Percentiles rank a stretch among this genome's conserved stretches.
Conservation (phyloP, 2,113 vertebrate genomes). For the Callipepla squamata region DNA sequence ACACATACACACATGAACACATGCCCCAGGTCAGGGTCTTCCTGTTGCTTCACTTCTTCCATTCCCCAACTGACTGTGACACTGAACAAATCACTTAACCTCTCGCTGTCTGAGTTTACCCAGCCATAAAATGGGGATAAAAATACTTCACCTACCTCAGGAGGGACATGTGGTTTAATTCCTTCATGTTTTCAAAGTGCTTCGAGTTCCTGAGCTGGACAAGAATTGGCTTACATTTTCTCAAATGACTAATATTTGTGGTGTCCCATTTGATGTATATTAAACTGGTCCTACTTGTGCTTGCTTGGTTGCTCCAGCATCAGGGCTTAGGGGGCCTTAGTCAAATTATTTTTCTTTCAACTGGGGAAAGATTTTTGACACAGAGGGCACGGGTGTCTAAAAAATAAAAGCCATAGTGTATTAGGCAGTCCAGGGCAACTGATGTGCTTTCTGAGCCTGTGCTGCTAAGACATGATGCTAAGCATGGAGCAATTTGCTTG, state of each 20-base stretch:
- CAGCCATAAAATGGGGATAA: background rate
- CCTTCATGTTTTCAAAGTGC: background rate
- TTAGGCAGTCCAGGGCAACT: background rate
- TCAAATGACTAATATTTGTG: background rate
- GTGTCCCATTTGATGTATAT: background rate
- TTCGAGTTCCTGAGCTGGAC: background rate
- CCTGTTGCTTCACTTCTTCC: background rate
- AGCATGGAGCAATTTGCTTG: background rate
- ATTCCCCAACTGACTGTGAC: accelerated
- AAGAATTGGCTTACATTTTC: background rate
- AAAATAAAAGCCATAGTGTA: background rate
- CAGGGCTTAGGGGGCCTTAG: background rate
- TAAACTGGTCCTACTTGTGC: background rate
- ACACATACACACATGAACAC: too few species aligned
- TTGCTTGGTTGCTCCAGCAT: background rate
- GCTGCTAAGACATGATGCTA: background rate
- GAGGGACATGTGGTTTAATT: background rate
- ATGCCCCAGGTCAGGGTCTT: background rate
- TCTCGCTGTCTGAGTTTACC: background rate
- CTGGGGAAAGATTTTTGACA: background rate
- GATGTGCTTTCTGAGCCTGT: background rate
- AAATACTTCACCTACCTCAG: background rate
- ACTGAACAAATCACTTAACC: background rate
- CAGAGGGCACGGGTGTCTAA: background rate
- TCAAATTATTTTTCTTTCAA: background rate